These are phyloP conservation scores for Limnothrissa miodon DNA, from an alignment of 2,113 vertebrate genomes.

Conservation along the genomic window DNA sequence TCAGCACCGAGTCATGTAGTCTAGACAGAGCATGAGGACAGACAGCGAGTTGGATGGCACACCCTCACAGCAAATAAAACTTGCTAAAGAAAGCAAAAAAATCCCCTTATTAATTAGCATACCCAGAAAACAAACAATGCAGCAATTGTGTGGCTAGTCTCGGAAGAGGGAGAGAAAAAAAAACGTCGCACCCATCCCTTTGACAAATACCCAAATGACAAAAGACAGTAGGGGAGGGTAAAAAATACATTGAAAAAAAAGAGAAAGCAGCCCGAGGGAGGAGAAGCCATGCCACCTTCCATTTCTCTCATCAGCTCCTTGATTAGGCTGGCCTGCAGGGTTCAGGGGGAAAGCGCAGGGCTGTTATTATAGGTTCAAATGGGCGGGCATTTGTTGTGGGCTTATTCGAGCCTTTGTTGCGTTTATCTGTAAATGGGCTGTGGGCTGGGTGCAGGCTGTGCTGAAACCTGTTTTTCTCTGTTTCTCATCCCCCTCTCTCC, in stretches of 20 bases:
- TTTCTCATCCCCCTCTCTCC: not conserved
- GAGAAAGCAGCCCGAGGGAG: conserved; percentile 30
- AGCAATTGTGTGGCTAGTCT: conserved; percentile 40
- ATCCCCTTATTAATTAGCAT: conserved; percentile 45
- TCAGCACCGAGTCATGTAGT: not conserved
- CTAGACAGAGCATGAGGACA: not conserved
- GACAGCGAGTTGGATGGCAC: not conserved
- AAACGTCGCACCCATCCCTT: conserved; percentile 30
- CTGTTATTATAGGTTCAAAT: conserved; percentile 58
- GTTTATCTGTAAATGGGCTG: conserved; percentile 41
- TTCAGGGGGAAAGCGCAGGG: conserved; percentile 40
- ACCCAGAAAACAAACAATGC: conserved; percentile 35
- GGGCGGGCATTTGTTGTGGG: conserved; percentile 45
- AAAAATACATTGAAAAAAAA: conserved; percentile 27
- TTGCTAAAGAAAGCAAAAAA: not conserved
- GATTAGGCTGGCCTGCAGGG: conserved; percentile 48
- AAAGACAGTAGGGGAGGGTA: conserved; percentile 21
- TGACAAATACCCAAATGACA: conserved; percentile 41
- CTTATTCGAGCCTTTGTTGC: conserved; percentile 36
- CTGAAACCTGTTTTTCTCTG: not conserved
- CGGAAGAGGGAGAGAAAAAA: not conserved
- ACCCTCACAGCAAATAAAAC: not conserved
- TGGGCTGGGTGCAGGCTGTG: conserved; percentile 9
- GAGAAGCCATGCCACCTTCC: conserved; percentile 32
- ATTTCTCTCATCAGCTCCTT: conserved; percentile 51